Evolutionary conservation across 1,140 invertebrate genomes (phyloP), one percentile per base, ranked within the genome.

Genomic region (Drosophila kohkoa): DNA sequence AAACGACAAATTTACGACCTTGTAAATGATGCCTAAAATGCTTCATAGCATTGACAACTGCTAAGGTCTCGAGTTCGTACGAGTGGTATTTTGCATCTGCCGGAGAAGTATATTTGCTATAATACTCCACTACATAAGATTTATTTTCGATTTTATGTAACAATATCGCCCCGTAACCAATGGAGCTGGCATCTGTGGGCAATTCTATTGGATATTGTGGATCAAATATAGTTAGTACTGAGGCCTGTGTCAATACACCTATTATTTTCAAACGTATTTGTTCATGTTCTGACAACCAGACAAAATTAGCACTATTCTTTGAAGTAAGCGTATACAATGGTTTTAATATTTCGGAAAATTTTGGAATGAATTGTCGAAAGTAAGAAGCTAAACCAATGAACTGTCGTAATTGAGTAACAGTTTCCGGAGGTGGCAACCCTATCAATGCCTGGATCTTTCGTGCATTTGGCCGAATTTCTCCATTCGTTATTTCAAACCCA

Each of bases 1-100:
- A 38, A 38, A 38, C 35, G 35, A 38, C 15, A 52, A 75, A 71
- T 51, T 70, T 32, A 28, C 28, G 68, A 8, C 60, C 60, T 11
- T 60, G 67, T 8, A 75, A 58, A 52, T 65, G 71, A 65, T 65
- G 68, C n/a, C 59, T 38, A 15, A 59, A 65, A 13, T 65, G 68
- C 4, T 65, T 66, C 0, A 72, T 51, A 32, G 16, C 54, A 16
- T 72, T 77, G 2, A 58, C 32, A 1, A 58, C 67, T n/a, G 54
- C 28, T 10, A 59, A 25, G 2, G 60, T 65, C 60, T 71, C 59
- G 1, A 65, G 45, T 46, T 72, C 46, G 8, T 65, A 65, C n/a
- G 59, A 75, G 32, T 72, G 54, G 28, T 71, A 75, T 45, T 45
- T 71, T 3, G 73, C 13, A 59, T 73, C 30, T 25, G 10, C 46